Base-by-base conservation (phyloP, 2,888 invertebrate genomes). In the Perdita meconis region DNA sequence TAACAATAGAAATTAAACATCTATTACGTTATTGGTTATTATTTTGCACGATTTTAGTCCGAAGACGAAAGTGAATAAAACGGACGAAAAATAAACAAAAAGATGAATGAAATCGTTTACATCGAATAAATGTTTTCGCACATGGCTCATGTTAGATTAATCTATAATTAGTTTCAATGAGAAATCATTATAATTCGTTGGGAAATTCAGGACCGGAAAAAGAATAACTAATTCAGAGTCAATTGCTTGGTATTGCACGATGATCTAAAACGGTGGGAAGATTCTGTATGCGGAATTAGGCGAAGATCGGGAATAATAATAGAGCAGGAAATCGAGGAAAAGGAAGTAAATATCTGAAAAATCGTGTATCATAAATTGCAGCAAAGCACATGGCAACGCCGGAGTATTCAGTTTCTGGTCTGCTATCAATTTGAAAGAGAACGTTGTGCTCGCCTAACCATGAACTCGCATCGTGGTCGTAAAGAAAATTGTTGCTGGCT, bases 361-460 rank as follows among this genome's bases (percentile, higher is more conserved):
- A 30, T 42, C 13, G 13, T 34, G 47, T n/a, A 36, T 1, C 6
- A 12, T 36, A 63, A 42, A 55, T 56, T 22, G 30, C 13, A 53
- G 36, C 40, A 59, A 57, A 82, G 83, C 82, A 82, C 82, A 83
- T 82, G 82, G 82, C 75, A 68, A 68, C 68, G 70, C 79, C 68
- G 72, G 51, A 68, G 44, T 42, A 13, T 10, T 71, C 24, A 34
- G 19, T 66, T 63, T 55, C 59, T 55, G 57, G 34, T 75, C 4
- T 1, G 55, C 53, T 19, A 50, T 24, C 26, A 30, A 6, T 47
- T 26, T 4, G 8, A 22, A n/a, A 50, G 12, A 34, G 19, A 59
- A 63, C 50, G n/a, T n/a, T n/a, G n/a, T 59, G 44, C n/a, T 65
- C 34, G 26, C 38, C 2, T 34, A 30, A 34, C 6, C 30, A 16